These are phyloP conservation scores for Eidolon dupreanum DNA, from an alignment of 2,797 vertebrate species.

Conservation along the genomic window DNA sequence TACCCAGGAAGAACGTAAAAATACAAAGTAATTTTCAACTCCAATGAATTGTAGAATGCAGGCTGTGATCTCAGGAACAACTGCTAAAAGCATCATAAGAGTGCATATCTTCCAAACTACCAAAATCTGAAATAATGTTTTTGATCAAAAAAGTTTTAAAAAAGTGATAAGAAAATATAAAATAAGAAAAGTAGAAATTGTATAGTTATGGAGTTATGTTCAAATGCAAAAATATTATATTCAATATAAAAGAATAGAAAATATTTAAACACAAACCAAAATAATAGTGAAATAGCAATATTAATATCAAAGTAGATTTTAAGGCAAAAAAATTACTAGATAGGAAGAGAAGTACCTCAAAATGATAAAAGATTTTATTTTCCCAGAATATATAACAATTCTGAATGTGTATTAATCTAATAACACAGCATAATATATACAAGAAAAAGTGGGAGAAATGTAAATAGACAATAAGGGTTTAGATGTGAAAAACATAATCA, in stretches of 20 bases:
- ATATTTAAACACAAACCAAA: not conserved
- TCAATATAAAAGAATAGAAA: not conserved
- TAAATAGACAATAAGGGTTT: not conserved
- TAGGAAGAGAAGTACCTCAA: not conserved
- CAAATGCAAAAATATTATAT: not conserved
- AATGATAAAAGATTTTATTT: not conserved
- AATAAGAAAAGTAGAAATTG: not conserved
- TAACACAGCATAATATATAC: not conserved
- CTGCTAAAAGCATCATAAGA: not conserved
- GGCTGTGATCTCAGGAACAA: not conserved
- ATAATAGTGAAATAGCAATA: not conserved
- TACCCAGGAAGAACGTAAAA: not conserved
- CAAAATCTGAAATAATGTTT: not conserved
- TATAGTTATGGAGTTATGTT: not conserved
- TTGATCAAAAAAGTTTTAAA: not conserved
- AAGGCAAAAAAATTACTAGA: not conserved
- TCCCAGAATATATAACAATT: not conserved
- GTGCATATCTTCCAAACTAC: not conserved
- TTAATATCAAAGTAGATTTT: not conserved
- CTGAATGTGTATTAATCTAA: not conserved
- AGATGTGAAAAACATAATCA: not conserved
- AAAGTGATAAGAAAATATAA: not conserved
- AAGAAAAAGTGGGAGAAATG: not conserved
- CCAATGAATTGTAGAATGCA: not conserved
- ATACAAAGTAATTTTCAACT: not conserved